Percentiles rank a stretch among this genome's conserved stretches.
phyloP scores from a whole-genome alignment of 2,113 vertebrate species.

The Dendropsophus ebraccatus region DNA sequence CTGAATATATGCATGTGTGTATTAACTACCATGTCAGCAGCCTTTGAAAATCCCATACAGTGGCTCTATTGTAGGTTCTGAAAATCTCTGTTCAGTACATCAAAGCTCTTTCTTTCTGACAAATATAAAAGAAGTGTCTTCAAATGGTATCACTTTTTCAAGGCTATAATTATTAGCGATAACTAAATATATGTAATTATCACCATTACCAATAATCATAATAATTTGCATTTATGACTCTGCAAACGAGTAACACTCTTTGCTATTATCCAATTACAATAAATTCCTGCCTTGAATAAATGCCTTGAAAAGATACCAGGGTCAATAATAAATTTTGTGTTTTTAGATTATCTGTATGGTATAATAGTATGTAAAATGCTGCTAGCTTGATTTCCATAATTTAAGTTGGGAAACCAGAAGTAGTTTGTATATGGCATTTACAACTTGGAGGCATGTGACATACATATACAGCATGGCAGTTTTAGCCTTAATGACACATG shows the following conservation, averaged over 20 bases:
- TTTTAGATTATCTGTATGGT: not conserved
- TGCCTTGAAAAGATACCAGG: conserved; percentile 34
- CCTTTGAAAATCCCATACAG: not conserved
- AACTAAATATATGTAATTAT: conserved; percentile 58
- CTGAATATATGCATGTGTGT: not conserved
- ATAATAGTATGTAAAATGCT: not conserved
- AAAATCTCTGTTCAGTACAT: conserved; percentile 25
- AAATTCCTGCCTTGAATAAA: conserved; percentile 26
- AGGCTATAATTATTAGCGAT: conserved; percentile 56
- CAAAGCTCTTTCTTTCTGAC: conserved; percentile 32
- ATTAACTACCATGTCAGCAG: not conserved
- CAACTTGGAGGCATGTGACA: no score
- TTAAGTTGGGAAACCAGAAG: not conserved
- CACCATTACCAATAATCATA: conserved; percentile 55
- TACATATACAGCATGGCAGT: no score
- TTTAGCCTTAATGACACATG: no score
- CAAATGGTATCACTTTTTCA: conserved; percentile 52
- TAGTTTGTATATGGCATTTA: no score
- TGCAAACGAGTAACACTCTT: conserved; percentile 37
- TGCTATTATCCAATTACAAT: conserved; percentile 56
- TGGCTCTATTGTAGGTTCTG: not conserved
- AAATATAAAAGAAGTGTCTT: conserved; percentile 49
- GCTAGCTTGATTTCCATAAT: not conserved
- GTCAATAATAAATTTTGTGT: conserved; percentile 23
- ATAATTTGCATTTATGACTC: conserved; percentile 50